Base-by-base conservation (phyloP, 2,113 vertebrate genomes). In the Megaleporinus macrocephalus region DNA sequence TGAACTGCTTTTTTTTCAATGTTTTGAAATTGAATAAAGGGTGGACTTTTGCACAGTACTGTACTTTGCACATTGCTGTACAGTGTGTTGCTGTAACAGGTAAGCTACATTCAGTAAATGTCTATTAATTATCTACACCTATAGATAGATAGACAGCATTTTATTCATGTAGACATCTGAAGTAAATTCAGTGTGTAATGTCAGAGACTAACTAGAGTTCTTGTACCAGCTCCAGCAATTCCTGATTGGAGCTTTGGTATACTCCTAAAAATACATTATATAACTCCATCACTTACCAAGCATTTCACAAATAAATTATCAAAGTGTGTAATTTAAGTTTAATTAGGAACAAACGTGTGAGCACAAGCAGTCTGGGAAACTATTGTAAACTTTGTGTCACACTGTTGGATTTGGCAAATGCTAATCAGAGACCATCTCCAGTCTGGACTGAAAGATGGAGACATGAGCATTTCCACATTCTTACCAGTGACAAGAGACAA, bases 371-470 rank as follows among this genome's bases (percentile, higher is more conserved):
- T 36, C 22, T 62, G 55, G 49, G 24, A 76, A n/a, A 81, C 79
- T 81, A 33, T n/a, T 76, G 44, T 55, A 70, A 65, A 69, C 51
- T 49, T 57, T 57, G 29, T 68, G 72, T 75, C 29, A 55, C n/a
- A 73, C 51, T 84, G 81, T 69, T 79, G 41, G 62, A 76, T 41
- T 85, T 83, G 84, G 78, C 49, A 59, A 83, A 83, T 83, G 81
- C 82, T 83, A 88, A 84, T 88, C 84, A 84, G 79, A 84, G 85
- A 71, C 77, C 88, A 85, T 86, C 84, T 80, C 53, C 81, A 84
- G 65, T n/a, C 59, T 36, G 69, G 30, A 81, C 74, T 80, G 74
- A 76, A 29, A 84, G 77, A 87, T 88, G 81, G 70, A 76, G 63
- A 68, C 36, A 69, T 69, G 71, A 73, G 62, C 44, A 59, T 75